Base-by-base conservation (phyloP, 2,888 invertebrate genomes). In the Polylopha cassiicola region DNA sequence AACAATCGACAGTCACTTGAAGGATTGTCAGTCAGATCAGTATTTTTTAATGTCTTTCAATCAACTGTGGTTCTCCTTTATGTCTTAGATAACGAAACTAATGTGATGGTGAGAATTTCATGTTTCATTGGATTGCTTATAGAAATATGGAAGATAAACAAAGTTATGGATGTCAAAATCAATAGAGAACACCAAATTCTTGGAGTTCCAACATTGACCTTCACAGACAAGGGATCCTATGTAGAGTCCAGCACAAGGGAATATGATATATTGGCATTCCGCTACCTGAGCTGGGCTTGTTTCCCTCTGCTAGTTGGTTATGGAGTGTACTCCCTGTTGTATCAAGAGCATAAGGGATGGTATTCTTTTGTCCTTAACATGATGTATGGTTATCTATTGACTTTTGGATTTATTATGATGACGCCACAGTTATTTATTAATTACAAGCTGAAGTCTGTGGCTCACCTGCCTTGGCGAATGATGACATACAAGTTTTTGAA, bases 341-440 rank as follows among this genome's bases (percentile, higher is more conserved):
- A 99, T 77, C 89, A 94, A 52, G 99, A 99, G 73, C 99, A 99
- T 78, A 97, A 95, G 73, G 98, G 99, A 54, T 99, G 99, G 99
- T 99, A 99, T 74, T 99, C 98, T 6, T 99, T 97, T 87, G 89
- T 98, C 20, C 89, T 99, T 16, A 94, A 93, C 67, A 95, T 99
- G 94, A 89, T 99, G 45, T 99, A 99, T 78, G 99, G 99, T 37
- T 99, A 98, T 78, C 87, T 99, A 41, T 87, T 99, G 43, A 99
- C 98, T 1, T 99, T 99, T 74, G 98, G 99, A 45, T 99, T 99
- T 73, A 99, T 99, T 41, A 97, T 99, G 95, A 99, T 99, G 99
- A 99, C 99, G n/a, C 99, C 99, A 3, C 99, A 99, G 78, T 85
- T 99, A 46, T 99, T 99, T 71, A 99, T 99, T 58, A 99, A 99